Conservation (phyloP, 2,113 vertebrate genomes). For the Prietella phreatophila region DNA sequence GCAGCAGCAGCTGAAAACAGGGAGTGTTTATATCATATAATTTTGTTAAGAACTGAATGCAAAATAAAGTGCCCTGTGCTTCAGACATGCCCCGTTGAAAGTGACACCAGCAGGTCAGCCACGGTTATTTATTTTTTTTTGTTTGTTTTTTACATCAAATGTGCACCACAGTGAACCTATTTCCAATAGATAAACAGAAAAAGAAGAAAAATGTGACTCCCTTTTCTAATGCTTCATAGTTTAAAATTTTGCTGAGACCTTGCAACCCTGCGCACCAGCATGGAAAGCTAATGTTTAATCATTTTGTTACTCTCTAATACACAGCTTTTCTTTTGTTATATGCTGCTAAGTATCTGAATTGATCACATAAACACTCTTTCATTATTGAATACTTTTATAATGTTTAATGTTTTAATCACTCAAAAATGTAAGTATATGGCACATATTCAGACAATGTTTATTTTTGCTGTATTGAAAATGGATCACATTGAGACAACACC, state of each 20-base stretch:
- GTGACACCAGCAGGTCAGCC: too few relatives aligned
- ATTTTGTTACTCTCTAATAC: neutral
- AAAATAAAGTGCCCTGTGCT: too few relatives aligned
- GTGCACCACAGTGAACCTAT: too few relatives aligned
- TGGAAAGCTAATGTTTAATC: too few relatives aligned
- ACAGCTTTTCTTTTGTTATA: neutral
- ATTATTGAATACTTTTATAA: too few relatives aligned
- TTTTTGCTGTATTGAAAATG: neutral
- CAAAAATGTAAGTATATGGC: neutral
- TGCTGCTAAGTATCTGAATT: too few relatives aligned
- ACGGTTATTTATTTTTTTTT: too few relatives aligned
- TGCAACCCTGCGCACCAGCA: too few relatives aligned
- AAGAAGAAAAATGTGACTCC: neutral
- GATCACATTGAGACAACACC: neutral
- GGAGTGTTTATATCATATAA: neutral
- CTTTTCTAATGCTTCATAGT: too few relatives aligned
- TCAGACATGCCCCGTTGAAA: neutral
- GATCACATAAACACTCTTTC: neutral
- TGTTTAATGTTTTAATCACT: neutral
- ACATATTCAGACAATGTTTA: neutral
- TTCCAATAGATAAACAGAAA: too few relatives aligned
- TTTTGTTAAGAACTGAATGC: too few relatives aligned
- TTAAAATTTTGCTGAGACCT: too few relatives aligned
- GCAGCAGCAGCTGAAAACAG: neutral
- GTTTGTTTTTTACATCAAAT: neutral